Evolutionary conservation across 2,113 vertebrate species (phyloP), one percentile per base, ranked within the genome.

Genomic region (Dipodomys stephensi): DNA sequence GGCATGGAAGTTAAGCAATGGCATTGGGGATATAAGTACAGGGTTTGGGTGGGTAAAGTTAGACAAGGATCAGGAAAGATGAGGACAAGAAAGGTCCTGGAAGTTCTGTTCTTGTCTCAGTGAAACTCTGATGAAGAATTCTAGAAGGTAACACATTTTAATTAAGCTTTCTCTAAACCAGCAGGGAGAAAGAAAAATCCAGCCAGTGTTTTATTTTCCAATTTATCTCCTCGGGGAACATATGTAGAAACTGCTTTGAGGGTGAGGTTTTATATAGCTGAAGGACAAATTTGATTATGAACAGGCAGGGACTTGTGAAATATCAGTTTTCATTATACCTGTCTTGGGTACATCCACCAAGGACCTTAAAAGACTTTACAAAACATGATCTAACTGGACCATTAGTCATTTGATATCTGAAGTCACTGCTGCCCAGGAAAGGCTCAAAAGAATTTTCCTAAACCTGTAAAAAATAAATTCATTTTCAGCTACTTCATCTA

Each of bases 291-390:
- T 94, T 94, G 88, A 90, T 96, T 90, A 95, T 28, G 4, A 92
- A 90, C 20, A 80, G 30, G 35, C n/a, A 94, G n/a, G 27, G 84
- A 87, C 72, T 94, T 96, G 62, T 65, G 77, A 96, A 95, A 88
- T 88, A 96, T 81, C 74, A 90, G 84, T 95, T 95, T 94, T 93
- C 49, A 91, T 95, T 92, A 77, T 64, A 80, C 30, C 64, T 92
- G n/a, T 82, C 19, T 95, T 77, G 68, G 77, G 53, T 90, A 68
- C 25, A 69, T 44, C 68, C 93, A 92, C 18, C 46, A 93, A 85
- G 25, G 44, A 91, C 79, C 62, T 94, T 93, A 90, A 32, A 80
- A 73, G 93, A 88, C 35, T 77, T 88, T 83, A 77, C 1, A 83
- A 71, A 93, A 73, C 28, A 83, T 88, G 32, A n/a, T 71, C 13